Conservation (phyloP, 2,113 vertebrate genomes). For the Elgaria multicarinata region DNA sequence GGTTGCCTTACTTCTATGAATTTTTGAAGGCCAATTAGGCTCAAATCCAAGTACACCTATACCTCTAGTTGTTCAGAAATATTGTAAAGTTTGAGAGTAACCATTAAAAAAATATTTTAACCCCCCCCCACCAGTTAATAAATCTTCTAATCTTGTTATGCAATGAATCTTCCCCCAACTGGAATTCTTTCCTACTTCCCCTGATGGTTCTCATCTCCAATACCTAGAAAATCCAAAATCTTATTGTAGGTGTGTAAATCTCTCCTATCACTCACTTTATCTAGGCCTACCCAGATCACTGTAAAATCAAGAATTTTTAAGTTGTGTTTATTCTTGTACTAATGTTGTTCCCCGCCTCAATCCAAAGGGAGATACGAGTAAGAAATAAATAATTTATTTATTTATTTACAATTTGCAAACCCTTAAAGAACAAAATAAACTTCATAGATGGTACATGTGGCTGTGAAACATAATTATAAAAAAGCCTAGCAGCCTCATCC, state of each 20-base stretch:
- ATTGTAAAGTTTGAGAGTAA: background rate
- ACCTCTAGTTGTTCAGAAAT: background rate
- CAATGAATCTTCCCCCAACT: background rate
- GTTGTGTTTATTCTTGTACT: too few relatives aligned
- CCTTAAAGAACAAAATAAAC: background rate
- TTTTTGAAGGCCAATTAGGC: background rate
- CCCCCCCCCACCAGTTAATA: too few relatives aligned
- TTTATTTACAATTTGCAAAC: too few relatives aligned
- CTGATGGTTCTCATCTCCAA: background rate
- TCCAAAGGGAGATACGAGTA: too few relatives aligned
- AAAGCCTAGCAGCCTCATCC: background rate
- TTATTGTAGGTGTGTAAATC: background rate
- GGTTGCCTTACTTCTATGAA: background rate
- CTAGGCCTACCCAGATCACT: too few relatives aligned
- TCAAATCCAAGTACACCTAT: background rate
- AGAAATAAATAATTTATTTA: too few relatives aligned
- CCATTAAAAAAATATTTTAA: background rate
- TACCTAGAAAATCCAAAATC: background rate
- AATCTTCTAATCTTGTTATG: background rate
- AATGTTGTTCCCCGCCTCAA: too few relatives aligned
- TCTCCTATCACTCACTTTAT: fast-evolving
- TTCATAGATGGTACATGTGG: background rate
- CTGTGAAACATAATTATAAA: background rate
- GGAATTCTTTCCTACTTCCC: background rate
- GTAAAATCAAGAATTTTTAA: too few relatives aligned